Evolutionary conservation across 2,113 vertebrate species (phyloP).

Genomic region (Cygnus buccinator): DNA sequence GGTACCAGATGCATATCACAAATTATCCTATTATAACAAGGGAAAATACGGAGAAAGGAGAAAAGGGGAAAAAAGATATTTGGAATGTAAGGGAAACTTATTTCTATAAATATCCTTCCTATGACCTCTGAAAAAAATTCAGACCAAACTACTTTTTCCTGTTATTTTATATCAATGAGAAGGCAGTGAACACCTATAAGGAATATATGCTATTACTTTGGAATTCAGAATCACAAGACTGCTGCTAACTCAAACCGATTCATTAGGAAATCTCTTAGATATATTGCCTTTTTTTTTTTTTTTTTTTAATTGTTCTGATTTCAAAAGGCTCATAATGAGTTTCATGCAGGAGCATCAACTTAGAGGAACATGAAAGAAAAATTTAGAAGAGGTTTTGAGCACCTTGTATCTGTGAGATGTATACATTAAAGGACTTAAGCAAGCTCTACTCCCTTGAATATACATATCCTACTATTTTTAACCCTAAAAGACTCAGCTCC

Average conservation of each 20-base stretch:
- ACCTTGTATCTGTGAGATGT: background rate
- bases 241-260: background rate
- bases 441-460: background rate
- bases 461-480: background rate
- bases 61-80: background rate
- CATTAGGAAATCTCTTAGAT: background rate
- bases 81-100: background rate
- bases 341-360: background rate
- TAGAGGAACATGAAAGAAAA: background rate
- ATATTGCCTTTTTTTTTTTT: background rate
- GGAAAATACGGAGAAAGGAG: background rate
- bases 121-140: constrained; percentile 7
- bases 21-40: background rate
- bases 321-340: background rate
- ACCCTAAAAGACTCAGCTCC: background rate
- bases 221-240: constrained; percentile 14
- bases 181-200: background rate
- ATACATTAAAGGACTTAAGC: background rate
- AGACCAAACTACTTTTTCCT: constrained; percentile 13
- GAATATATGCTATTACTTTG: background rate
- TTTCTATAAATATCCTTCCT: constrained; percentile 35
- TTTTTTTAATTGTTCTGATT: background rate
- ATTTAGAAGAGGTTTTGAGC: background rate
- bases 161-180: constrained; percentile 2
- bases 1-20: background rate